phyloP scores from a whole-genome alignment of 1,140 invertebrate species.

The Leptoteleia sp. region DNA sequence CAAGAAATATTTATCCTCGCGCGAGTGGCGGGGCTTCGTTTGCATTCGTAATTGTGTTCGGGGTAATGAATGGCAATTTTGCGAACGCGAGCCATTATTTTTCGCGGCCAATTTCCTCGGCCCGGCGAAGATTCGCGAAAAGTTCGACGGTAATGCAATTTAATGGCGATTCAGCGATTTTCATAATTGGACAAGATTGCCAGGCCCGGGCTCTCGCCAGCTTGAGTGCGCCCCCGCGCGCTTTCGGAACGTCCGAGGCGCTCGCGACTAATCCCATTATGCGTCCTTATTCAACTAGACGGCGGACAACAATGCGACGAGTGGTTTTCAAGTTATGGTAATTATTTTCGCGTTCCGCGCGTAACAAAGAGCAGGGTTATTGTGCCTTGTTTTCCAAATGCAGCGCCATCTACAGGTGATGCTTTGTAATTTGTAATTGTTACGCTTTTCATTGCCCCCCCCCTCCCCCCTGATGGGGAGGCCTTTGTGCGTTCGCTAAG shows the following conservation, averaged over 20 bases:
- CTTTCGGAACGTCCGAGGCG: conserved; percentile 13
- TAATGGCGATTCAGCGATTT: conserved; percentile 71
- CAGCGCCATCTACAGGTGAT: not conserved
- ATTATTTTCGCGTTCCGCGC: conserved; percentile 17
- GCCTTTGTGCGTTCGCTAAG: not conserved
- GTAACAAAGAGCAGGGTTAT: conserved; percentile 3
- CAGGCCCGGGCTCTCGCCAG: conserved; percentile 9
- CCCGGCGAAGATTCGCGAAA: conserved; percentile 37
- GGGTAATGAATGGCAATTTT: conserved; percentile 14
- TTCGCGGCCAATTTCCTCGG: conserved; percentile 12
- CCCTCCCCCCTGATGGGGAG: too few species aligned
- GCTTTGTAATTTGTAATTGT: not conserved
- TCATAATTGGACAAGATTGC: conserved; percentile 71
- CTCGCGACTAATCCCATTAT: conserved; percentile 28
- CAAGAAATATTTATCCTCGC: conserved; percentile 9
- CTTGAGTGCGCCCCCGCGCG: not conserved
- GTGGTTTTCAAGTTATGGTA: conserved; percentile 13
- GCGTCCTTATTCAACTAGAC: conserved; percentile 14
- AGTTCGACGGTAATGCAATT: conserved; percentile 69
- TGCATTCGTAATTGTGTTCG: conserved; percentile 19
- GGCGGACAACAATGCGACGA: conserved; percentile 10
- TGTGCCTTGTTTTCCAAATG: not conserved
- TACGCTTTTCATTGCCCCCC: not conserved
- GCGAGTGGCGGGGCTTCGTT: not conserved
- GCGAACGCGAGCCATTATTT: conserved; percentile 7